Evolutionary conservation across 2,113 vertebrate genomes (phyloP).

Genomic region (Alligator sinensis): DNA sequence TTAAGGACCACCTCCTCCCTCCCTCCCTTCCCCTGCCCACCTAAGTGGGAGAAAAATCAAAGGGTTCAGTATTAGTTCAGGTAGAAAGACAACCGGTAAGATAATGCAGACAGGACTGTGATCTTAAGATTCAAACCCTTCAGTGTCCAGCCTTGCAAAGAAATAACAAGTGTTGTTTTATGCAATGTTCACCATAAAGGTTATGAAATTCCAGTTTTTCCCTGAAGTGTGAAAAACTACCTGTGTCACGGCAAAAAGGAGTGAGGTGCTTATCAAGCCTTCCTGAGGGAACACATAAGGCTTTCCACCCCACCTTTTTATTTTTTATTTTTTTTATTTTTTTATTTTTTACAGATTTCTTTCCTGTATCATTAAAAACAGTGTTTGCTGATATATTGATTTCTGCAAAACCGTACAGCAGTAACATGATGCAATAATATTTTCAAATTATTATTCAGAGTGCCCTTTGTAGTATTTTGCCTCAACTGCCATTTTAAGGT

Average conservation of each 20-base stretch:
- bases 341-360: background rate
- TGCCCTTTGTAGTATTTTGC: background rate
- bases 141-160: background rate
- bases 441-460: background rate
- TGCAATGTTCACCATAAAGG: constrained; percentile 21
- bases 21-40: background rate
- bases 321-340: background rate
- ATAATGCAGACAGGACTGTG: background rate
- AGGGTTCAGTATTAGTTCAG: background rate
- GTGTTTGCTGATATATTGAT: background rate
- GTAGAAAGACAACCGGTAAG: background rate
- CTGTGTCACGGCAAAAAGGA: background rate
- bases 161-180: constrained; percentile 19
- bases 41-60: background rate
- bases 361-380: background rate
- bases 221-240: constrained; percentile 7
- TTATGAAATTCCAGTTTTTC: background rate
- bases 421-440: fast-evolving
- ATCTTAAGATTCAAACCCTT: constrained; percentile 15
- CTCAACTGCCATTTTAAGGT: background rate
- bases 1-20: background rate
- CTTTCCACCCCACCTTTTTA: background rate
- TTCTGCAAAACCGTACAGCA: background rate
- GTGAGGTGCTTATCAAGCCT: background rate
- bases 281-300: background rate